Percentiles rank a stretch among this genome's conserved stretches.
Conservation (phyloP, 2,113 vertebrate species). For the Menura novaehollandiae region DNA sequence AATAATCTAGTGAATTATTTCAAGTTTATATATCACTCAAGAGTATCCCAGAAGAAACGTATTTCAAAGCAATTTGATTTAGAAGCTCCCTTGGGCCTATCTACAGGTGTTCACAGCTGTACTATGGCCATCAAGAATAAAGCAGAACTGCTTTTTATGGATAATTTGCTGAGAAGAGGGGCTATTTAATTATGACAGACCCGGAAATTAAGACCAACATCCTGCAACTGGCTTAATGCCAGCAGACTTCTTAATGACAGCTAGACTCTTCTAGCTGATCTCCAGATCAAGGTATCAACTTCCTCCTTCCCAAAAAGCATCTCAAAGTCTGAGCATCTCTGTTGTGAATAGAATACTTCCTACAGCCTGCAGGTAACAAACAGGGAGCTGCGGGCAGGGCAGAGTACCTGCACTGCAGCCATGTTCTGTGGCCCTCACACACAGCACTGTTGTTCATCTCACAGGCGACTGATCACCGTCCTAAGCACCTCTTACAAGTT, state of each 20-base stretch:
- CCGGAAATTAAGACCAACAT: background rate
- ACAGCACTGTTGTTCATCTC: background rate
- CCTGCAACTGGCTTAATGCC: background rate
- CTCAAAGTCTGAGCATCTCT: background rate
- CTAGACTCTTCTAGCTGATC: background rate
- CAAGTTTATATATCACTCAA: background rate
- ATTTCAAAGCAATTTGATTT: background rate
- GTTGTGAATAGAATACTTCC: background rate
- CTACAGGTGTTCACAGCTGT: background rate
- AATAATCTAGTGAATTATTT: background rate
- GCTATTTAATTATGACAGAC: background rate
- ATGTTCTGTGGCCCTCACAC: background rate
- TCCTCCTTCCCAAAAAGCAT: background rate
- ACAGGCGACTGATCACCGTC: background rate
- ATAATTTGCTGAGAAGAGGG: background rate
- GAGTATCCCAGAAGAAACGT: background rate
- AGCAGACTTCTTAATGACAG: too few species aligned
- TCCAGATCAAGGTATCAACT: background rate
- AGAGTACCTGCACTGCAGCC: rapidly evolving
- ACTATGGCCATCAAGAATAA: background rate
- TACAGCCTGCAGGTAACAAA: background rate
- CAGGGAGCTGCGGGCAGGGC: background rate
- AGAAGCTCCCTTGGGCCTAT: background rate
- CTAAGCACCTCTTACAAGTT: background rate
- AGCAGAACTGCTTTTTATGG: background rate